These are phyloP conservation scores for Pygoscelis antarcticus DNA, from an alignment of 2,113 vertebrate genomes.

Conservation along the genomic window DNA sequence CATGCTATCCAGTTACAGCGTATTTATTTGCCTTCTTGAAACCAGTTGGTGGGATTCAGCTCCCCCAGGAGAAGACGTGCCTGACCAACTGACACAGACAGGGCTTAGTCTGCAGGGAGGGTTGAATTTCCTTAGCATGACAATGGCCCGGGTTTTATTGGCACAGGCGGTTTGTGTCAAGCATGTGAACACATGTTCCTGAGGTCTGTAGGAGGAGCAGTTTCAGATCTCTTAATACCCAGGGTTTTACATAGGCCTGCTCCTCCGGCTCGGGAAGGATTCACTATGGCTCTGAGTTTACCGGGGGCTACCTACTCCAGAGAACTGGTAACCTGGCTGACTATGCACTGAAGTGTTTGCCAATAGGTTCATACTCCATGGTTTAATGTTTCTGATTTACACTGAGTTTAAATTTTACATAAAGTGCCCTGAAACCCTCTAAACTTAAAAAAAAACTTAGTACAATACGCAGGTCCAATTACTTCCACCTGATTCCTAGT, in stretches of 20 bases:
- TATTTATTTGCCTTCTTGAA: slow-evolving; percentile 54
- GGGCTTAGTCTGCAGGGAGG: slow-evolving; percentile 11
- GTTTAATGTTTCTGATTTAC: not conserved
- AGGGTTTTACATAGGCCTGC: not conserved
- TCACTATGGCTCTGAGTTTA: not conserved
- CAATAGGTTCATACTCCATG: not conserved
- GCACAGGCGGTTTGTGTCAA: slow-evolving; percentile 50
- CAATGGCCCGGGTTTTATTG: slow-evolving; percentile 42
- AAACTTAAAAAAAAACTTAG: not conserved
- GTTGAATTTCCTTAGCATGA: slow-evolving; percentile 48
- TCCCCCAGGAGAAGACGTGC: slow-evolving; percentile 15
- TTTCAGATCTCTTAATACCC: slow-evolving; percentile 9
- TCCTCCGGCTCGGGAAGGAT: not conserved
- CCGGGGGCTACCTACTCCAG: not conserved
- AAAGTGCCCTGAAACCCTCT: not conserved
- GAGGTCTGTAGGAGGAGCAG: slow-evolving; percentile 33
- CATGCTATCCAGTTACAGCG: slow-evolving; percentile 33
- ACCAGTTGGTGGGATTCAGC: not conserved
- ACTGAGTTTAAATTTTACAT: not conserved
- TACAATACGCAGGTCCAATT: not conserved
- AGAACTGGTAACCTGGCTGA: not conserved
- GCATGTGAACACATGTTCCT: slow-evolving; percentile 42
- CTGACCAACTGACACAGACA: slow-evolving; percentile 21
- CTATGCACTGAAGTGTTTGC: not conserved
- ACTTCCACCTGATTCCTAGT: not conserved